These are phyloP conservation scores for Scaptomyza reducta DNA, from an alignment of 2,888 invertebrate genomes.

Conservation along the genomic window DNA sequence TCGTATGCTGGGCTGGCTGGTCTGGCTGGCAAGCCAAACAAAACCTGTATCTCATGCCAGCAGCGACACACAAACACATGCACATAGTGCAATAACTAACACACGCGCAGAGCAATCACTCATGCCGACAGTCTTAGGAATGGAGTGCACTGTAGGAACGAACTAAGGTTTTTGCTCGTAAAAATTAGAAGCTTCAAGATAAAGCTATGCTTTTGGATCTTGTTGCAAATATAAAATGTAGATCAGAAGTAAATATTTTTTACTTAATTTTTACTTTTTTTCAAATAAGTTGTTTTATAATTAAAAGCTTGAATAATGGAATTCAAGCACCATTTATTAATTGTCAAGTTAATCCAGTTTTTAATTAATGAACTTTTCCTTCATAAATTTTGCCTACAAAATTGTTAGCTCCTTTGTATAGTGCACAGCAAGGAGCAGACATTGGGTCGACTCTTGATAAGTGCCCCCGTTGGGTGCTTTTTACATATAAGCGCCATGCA, in stretches of 20 bases:
- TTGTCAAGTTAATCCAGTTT: too few relatives aligned
- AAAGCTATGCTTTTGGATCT: too few relatives aligned
- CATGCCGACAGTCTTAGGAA: conserved; percentile 44
- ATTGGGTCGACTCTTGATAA: conserved; percentile 52
- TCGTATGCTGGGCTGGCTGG: conserved; percentile 12
- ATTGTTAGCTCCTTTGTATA: background rate
- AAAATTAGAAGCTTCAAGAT: background rate
- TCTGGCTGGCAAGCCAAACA: conserved; percentile 55
- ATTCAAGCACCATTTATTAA: too few relatives aligned
- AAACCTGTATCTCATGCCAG: conserved; percentile 75
- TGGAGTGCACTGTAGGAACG: background rate
- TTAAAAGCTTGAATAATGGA: too few relatives aligned
- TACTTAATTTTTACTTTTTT: too few relatives aligned
- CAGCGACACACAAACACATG: conserved; percentile 40
- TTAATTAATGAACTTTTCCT: too few relatives aligned
- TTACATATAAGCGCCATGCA: conserved; percentile 69
- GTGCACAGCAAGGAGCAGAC: conserved; percentile 24
- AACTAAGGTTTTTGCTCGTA: background rate
- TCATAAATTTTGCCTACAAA: background rate
- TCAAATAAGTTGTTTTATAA: too few relatives aligned
- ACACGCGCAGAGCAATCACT: conserved; percentile 67
- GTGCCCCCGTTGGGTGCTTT: conserved; percentile 73
- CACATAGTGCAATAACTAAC: conserved; percentile 34
- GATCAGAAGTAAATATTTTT: too few relatives aligned
- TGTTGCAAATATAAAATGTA: too few relatives aligned